A percentile compares a stretch with the other conserved stretches of the same genome.
Conservation (phyloP, 2,888 invertebrate genomes). For the Erebia palarica region DNA sequence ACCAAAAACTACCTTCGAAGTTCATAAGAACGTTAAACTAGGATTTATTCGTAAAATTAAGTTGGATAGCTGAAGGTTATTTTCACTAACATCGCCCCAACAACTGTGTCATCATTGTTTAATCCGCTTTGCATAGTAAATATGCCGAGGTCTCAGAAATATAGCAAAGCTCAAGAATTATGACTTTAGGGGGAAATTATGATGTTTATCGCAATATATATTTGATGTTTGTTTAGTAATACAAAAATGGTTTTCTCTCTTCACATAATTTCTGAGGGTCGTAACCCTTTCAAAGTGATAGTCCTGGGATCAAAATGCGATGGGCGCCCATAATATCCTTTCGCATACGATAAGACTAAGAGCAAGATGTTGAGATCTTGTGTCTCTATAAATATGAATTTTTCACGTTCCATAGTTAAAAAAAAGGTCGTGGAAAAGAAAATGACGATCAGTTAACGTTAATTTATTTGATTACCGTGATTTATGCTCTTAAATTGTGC, state of each 20-base stretch:
- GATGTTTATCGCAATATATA: neutral
- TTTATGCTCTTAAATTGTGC: neutral
- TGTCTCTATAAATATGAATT: no score
- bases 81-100: conserved; percentile 15
- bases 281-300: no score
- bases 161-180: conserved; percentile 5
- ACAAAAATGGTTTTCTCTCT: no score
- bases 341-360: no score
- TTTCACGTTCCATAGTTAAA: no score
- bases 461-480: neutral
- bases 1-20: neutral
- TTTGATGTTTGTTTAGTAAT: no score
- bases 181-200: neutral
- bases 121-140: conserved; percentile 57
- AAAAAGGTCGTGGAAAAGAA: neutral
- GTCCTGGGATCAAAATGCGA: no score
- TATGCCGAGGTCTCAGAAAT: conserved; percentile 16
- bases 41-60: conserved; percentile 5
- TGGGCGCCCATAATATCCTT: no score
- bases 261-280: no score
- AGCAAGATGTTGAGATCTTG: no score
- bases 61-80: conserved; percentile 10
- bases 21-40: neutral
- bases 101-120: conserved; percentile 33
- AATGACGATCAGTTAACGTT: neutral